Conservation (phyloP, 2,888 invertebrate genomes). For the Panzeria rudis region DNA sequence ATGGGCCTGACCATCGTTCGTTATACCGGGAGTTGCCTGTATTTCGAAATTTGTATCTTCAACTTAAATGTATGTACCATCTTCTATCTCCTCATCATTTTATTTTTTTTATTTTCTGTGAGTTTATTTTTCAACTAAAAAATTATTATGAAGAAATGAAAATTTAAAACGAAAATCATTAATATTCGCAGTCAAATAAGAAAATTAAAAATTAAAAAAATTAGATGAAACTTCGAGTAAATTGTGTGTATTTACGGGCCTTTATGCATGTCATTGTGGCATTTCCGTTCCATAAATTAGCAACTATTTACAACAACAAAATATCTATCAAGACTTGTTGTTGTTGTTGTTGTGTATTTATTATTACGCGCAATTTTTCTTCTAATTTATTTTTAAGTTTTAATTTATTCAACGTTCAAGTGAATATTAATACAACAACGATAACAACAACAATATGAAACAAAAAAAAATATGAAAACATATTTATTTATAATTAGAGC, state of each 20-base stretch:
- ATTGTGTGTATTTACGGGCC: constrained; percentile 58
- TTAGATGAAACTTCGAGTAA: constrained; percentile 23
- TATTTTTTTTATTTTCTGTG: background rate
- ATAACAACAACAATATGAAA: background rate
- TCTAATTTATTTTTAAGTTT: constrained; percentile 39
- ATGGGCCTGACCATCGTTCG: too few species aligned
- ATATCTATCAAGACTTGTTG: constrained; percentile 18
- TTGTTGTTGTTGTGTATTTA: background rate
- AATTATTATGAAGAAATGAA: constrained; percentile 11
- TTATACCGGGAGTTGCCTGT: too few species aligned
- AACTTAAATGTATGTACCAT: background rate
- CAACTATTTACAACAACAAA: constrained; percentile 42
- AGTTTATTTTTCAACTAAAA: background rate
- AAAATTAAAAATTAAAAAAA: constrained; percentile 3
- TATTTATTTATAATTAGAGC: constrained; percentile 68
- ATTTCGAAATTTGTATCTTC: constrained; percentile 4
- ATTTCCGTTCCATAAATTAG: constrained; percentile 72
- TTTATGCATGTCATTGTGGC: constrained; percentile 71
- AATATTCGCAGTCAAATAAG: constrained; percentile 19
- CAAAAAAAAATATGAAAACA: constrained; percentile 35
- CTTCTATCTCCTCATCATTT: background rate
- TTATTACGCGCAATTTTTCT: constrained; percentile 34
- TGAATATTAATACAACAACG: constrained; percentile 44
- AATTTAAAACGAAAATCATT: constrained; percentile 33
- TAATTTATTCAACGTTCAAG: constrained; percentile 67